Evolutionary conservation across 2,113 vertebrate genomes (phyloP), one percentile per base, ranked within the genome.

Genomic region (Lophura nycthemera): DNA sequence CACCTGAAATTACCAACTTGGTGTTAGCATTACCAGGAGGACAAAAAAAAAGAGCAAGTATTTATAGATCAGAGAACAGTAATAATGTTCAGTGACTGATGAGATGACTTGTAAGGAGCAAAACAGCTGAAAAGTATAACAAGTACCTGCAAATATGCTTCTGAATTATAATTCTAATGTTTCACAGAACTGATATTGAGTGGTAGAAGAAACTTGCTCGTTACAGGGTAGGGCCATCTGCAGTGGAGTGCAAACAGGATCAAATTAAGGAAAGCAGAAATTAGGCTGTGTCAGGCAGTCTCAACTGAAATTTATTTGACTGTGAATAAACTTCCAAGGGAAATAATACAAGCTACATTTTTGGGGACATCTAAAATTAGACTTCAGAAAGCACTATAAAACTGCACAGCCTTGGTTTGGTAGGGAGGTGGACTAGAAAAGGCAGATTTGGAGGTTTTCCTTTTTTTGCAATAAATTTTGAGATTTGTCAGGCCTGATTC

Each of bases 301-400:
- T 79, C 61, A 95, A 76, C 77, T 43, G 47, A 76, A 48, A 91
- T 27, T 73, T 94, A 89, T 56, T 85, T 96, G 78, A 91, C 50
- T 87, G 52, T 22, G 47, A 88, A 86, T 88, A 73, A 93, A 47
- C 73, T 92, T 86, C 95, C 90, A 65, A 47, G 70, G 70, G 95
- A 94, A 91, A 89, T 95, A 91, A 86, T 76, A 86, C 57, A 95
- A 95, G 77, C 21, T 70, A 86, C 29, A 10, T 92, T 95, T 95
- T 97, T 90, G 93, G 88, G 96, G 93, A 89, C 96, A 92, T 36
- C 92, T 97, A 97, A 95, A 95, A 95, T 95, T 95, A 95, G 92
- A 79, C 29, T 83, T 65, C 48, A 92, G 66, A 90, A 86, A 72
- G 80, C 65, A 63, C 76, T 86, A 75, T 91, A 95, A 67, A 85